A percentile compares a stretch with the other conserved stretches of the same genome.
Conservation (phyloP, 2,797 vertebrate species). For the Neosilurus hyrtlii region DNA sequence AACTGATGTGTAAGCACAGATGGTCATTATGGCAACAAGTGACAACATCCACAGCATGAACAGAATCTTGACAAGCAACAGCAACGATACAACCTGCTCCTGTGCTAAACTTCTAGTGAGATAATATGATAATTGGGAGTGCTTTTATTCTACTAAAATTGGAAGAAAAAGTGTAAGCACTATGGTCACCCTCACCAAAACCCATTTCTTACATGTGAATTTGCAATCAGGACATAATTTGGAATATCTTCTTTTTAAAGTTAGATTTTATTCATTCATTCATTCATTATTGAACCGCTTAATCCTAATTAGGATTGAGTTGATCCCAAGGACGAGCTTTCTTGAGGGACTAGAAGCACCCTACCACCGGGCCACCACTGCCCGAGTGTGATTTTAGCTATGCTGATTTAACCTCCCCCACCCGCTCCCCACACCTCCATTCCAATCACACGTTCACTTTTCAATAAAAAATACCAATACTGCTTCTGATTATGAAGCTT, state of each 20-base stretch:
- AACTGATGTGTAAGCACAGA: constrained; percentile 60
- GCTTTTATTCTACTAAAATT: not conserved
- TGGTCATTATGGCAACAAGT: constrained; percentile 68
- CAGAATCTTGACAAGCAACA: constrained; percentile 31
- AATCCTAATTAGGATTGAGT: too few relatives aligned
- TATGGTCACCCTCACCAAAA: not conserved
- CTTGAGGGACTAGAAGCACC: too few relatives aligned
- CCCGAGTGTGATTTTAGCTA: not conserved
- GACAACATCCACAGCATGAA: constrained; percentile 44
- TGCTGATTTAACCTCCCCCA: not conserved
- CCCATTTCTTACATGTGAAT: not conserved
- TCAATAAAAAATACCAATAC: not conserved
- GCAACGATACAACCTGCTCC: constrained; percentile 1
- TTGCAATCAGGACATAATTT: not conserved
- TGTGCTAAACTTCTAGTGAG: not conserved
- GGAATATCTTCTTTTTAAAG: not conserved
- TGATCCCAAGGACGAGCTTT: too few relatives aligned
- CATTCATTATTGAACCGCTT: too few relatives aligned
- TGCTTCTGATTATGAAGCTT: not conserved
- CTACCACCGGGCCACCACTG: too few relatives aligned
- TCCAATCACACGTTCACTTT: not conserved
- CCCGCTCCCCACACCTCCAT: not conserved
- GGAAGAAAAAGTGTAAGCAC: not conserved
- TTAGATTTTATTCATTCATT: too few relatives aligned
- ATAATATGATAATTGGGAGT: not conserved